Conservation (phyloP, 92 coral and sea anemone genomes). For the Pocillopora meandrina region DNA sequence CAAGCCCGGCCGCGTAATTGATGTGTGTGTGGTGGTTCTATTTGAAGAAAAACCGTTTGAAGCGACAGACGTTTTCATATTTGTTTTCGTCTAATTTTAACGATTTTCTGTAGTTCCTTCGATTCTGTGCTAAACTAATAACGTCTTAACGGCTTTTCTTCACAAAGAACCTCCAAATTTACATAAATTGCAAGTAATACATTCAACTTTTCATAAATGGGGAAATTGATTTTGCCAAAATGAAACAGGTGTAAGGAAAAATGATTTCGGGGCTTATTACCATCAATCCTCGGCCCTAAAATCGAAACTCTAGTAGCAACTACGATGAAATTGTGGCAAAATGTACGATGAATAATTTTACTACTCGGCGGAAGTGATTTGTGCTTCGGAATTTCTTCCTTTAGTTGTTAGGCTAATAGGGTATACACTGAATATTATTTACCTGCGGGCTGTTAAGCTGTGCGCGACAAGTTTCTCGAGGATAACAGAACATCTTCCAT, state of each 20-base stretch:
- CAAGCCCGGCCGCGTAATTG: constrained; percentile 59
- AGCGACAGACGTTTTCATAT: constrained; percentile 63
- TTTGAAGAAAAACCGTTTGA: constrained; percentile 75
- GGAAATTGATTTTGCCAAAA: constrained; percentile 70
- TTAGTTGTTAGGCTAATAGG: constrained; percentile 72
- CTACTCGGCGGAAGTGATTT: constrained; percentile 73
- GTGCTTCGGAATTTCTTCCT: constrained; percentile 85
- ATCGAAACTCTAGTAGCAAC: constrained; percentile 41
- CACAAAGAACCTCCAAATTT: constrained; percentile 81
- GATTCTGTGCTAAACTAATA: constrained; percentile 66
- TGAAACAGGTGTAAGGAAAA: constrained; percentile 75
- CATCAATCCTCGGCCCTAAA: constrained; percentile 51
- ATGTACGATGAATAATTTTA: constrained; percentile 46
- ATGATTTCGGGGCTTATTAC: constrained; percentile 65
- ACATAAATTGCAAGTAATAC: constrained; percentile 85
- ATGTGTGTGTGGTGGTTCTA: constrained; percentile 60
- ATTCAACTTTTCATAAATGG: constrained; percentile 85
- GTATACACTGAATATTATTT: constrained; percentile 73
- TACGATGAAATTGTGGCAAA: constrained; percentile 53
- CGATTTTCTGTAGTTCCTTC: constrained; percentile 48
- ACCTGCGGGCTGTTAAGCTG: constrained; percentile 79
- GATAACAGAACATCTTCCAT: constrained; percentile 64
- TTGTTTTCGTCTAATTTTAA: constrained; percentile 66
- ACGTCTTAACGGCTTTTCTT: constrained; percentile 79
- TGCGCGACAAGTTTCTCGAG: constrained; percentile 68